Evolutionary conservation across 1,140 invertebrate species (phyloP).

Genomic region (Tyrophagus putrescentiae): DNA sequence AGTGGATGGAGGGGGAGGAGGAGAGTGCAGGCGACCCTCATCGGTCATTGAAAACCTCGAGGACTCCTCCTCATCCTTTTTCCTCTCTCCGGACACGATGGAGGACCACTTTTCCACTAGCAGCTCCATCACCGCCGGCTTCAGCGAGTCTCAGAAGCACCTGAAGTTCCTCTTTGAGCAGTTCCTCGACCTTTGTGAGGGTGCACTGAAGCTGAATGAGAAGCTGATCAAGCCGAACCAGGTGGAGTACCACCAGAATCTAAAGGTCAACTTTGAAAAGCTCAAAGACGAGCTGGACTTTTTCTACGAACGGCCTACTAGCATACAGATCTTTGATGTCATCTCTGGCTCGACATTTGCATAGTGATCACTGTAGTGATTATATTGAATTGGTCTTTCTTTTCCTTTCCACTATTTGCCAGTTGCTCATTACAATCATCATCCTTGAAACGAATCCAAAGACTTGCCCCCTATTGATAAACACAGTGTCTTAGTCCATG

Average conservation of each 20-base stretch:
- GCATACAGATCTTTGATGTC: slow-evolving; percentile 16
- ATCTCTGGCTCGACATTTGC: slow-evolving; percentile 17
- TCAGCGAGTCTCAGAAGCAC: background rate
- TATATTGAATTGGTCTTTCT: background rate
- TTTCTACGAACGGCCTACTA: slow-evolving; percentile 26
- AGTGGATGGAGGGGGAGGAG: slow-evolving; percentile 42
- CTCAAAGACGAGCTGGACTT: slow-evolving; percentile 55
- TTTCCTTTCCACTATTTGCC: too few relatives aligned
- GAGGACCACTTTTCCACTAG: too few relatives aligned
- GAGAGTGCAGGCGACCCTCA: slow-evolving; percentile 35
- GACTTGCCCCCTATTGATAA: too few relatives aligned
- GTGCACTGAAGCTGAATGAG: slow-evolving; percentile 68
- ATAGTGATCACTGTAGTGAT: too few relatives aligned
- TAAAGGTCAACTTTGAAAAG: slow-evolving; percentile 69
- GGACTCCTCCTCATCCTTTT: too few relatives aligned
- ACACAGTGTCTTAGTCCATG: too few relatives aligned
- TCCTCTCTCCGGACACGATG: too few relatives aligned
- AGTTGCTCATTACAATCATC: too few relatives aligned
- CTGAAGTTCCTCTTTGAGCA: slow-evolving; percentile 21
- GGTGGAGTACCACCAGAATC: slow-evolving; percentile 68
- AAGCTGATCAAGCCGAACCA: slow-evolving; percentile 68
- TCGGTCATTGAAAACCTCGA: too few relatives aligned
- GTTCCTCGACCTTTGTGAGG: slow-evolving; percentile 69
- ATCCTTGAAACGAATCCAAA: too few relatives aligned
- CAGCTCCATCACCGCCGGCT: background rate